Evolutionary conservation across 2,113 vertebrate genomes (phyloP).

Genomic region (Pterophyllum scalare): DNA sequence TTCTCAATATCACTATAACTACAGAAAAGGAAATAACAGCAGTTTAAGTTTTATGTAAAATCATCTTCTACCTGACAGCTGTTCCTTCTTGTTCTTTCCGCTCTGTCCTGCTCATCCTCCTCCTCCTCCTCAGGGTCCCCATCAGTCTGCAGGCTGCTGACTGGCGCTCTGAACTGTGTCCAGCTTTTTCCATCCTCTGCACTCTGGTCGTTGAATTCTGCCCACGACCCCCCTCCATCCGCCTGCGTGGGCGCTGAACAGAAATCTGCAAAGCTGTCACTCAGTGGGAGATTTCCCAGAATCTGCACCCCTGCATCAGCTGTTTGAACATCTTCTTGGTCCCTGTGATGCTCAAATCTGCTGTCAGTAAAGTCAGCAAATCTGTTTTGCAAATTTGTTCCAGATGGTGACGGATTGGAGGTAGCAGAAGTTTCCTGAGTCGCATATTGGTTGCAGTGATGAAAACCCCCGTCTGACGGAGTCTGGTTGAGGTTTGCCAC

Average conservation of each 20-base stretch:
- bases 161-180: conserved; percentile 85
- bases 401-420: conserved; percentile 67
- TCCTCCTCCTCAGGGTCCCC: conserved; percentile 66
- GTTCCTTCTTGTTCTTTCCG: conserved; percentile 72
- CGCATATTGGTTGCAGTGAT: conserved; percentile 25
- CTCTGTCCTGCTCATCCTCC: conserved; percentile 63
- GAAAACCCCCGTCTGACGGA: conserved; percentile 32
- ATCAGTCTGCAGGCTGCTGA: conserved; percentile 64
- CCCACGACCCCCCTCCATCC: conserved; percentile 81
- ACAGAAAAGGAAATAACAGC: background rate
- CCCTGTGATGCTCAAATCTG: conserved; percentile 9
- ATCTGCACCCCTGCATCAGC: conserved; percentile 31
- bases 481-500: conserved; percentile 58
- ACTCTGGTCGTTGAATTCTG: conserved; percentile 84
- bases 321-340: conserved; percentile 9
- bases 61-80: conserved; percentile 80
- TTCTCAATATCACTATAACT: background rate
- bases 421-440: conserved; percentile 70
- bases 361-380: conserved; percentile 56
- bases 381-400: conserved; percentile 73
- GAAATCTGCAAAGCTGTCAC: conserved; percentile 96
- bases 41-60: background rate
- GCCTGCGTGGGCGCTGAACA: conserved; percentile 84
- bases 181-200: conserved; percentile 77
- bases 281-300: conserved; percentile 80